Percentiles rank a stretch among this genome's conserved stretches.
Conservation (phyloP, 92 coral and sea anemone species). For the Porites rus region DNA sequence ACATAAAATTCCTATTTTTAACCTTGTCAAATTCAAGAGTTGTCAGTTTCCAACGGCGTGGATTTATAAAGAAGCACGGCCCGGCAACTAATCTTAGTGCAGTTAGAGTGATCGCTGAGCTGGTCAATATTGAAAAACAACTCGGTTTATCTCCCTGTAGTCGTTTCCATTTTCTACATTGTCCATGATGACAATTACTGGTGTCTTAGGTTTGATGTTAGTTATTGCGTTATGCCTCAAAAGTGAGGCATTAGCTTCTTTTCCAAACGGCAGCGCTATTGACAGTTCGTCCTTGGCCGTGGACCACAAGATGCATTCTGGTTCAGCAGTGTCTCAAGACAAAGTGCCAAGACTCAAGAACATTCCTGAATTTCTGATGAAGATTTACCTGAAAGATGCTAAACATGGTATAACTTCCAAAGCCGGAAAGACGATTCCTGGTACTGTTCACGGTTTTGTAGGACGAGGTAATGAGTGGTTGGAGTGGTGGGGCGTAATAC, state of each 20-base stretch:
- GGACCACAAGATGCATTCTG: too few relatives aligned
- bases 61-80: too few relatives aligned
- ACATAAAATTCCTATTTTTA: too few relatives aligned
- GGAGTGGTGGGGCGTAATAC: not conserved
- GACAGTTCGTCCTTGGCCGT: not conserved
- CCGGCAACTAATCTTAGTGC: too few relatives aligned
- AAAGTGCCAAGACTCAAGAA: not conserved
- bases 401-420: not conserved
- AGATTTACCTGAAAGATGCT: not conserved
- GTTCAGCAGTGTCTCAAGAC: not conserved
- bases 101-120: not conserved
- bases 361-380: conserved; percentile 11
- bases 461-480: conserved; percentile 20
- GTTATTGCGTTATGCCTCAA: not conserved
- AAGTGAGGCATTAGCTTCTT: not conserved
- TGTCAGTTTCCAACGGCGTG: too few relatives aligned
- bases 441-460: conserved; percentile 7
- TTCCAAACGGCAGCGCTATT: not conserved
- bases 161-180: not conserved
- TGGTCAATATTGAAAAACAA: too few relatives aligned
- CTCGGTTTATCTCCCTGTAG: not conserved
- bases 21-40: too few relatives aligned
- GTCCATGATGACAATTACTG: not conserved
- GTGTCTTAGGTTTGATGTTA: not conserved
- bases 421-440: not conserved